Conservation (phyloP, 2,888 invertebrate species). For the Cosmia trapezina region DNA sequence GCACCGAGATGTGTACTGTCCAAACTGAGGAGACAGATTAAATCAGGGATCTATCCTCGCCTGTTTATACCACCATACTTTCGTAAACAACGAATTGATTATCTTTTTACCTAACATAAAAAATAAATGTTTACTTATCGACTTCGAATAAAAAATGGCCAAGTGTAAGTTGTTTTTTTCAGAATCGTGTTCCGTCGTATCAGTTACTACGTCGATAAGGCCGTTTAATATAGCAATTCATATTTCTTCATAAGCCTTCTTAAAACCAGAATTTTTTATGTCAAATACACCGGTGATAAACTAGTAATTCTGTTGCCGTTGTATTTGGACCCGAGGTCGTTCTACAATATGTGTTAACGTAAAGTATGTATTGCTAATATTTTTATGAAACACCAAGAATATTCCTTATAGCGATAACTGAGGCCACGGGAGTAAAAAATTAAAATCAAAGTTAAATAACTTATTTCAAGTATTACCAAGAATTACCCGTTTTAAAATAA, state of each 20-base stretch:
- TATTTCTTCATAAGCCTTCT: neutral
- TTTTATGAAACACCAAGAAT: neutral
- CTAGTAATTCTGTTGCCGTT: neutral
- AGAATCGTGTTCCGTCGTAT: neutral
- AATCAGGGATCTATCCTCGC: neutral
- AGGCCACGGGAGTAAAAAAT: neutral
- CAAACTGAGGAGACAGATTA: slow-evolving; percentile 17
- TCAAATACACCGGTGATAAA: neutral
- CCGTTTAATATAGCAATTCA: too few relatives aligned
- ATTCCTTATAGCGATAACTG: neutral
- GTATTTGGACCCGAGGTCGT: neutral
- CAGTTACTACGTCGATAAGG: neutral
- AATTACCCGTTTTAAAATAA: neutral
- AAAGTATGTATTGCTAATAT: neutral
- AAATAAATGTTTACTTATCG: slow-evolving; percentile 24
- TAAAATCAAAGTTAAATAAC: neutral
- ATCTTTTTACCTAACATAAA: slow-evolving; percentile 5
- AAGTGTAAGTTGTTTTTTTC: neutral
- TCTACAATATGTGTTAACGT: neutral
- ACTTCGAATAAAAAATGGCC: neutral
- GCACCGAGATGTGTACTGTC: slow-evolving; percentile 28
- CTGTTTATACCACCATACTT: slow-evolving; percentile 28
- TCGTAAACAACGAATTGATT: slow-evolving; percentile 31
- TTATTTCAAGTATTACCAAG: neutral
- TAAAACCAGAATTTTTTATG: too few relatives aligned